Percentiles rank a stretch among this genome's conserved stretches.
phyloP scores from a whole-genome alignment of 2,797 vertebrate species.

The Luscinia luscinia region DNA sequence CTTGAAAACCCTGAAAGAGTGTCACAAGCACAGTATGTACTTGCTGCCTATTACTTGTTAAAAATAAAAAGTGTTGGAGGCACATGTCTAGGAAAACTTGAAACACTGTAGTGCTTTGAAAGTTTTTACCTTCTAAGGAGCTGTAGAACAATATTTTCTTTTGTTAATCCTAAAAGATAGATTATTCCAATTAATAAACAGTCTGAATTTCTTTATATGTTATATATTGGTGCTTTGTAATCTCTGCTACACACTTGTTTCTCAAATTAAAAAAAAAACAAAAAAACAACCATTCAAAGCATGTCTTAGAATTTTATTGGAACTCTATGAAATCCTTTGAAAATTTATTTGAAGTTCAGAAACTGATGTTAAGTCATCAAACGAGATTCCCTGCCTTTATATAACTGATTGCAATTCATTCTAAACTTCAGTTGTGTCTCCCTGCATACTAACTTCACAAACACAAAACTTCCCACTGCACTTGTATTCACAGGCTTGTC shows the following conservation, averaged over 20 bases:
- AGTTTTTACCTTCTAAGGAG: not conserved
- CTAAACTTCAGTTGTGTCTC: constrained; percentile 69
- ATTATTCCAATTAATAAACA: not conserved
- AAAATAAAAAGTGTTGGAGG: not conserved
- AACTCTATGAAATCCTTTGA: not conserved
- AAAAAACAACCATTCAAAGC: not conserved
- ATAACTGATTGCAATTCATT: constrained; percentile 48
- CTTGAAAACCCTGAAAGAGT: not conserved
- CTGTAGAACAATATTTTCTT: not conserved
- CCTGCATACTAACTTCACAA: constrained; percentile 74
- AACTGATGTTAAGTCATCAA: constrained; percentile 19
- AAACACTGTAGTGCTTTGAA: not conserved
- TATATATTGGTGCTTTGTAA: not conserved
- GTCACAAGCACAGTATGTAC: not conserved
- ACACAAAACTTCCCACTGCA: constrained; percentile 79
- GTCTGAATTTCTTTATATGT: not conserved
- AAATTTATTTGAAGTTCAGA: constrained; percentile 3
- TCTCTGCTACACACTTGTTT: not conserved
- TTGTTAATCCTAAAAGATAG: not conserved
- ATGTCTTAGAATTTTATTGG: not conserved
- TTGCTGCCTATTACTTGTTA: not conserved
- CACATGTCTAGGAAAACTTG: not conserved
- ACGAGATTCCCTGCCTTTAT: constrained; percentile 51
- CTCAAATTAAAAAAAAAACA: not conserved
- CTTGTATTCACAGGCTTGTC: constrained; percentile 83